Conservation (phyloP, 2,888 invertebrate species). For the Epinotia bilunana region DNA sequence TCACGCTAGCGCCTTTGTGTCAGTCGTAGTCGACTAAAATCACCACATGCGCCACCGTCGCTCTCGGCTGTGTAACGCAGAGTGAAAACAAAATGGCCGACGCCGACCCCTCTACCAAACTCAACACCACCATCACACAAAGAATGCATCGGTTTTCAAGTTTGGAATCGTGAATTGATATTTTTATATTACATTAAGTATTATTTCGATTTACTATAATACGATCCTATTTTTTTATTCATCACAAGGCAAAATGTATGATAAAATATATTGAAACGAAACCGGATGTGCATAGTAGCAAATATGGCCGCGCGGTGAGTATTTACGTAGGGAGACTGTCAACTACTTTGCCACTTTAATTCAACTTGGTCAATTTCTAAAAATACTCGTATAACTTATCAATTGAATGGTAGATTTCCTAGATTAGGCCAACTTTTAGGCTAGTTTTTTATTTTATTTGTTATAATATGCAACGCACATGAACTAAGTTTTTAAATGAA, state of each 20-base stretch:
- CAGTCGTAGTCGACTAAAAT: not conserved
- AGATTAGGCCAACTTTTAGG: no score
- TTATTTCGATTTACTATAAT: not conserved
- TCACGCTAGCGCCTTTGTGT: slow-evolving; percentile 21
- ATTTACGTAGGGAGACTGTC: slow-evolving; percentile 21
- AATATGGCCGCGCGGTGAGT: not conserved
- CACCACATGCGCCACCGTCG: slow-evolving; percentile 15
- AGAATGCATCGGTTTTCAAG: not conserved
- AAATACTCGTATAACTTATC: not conserved
- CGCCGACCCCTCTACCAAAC: slow-evolving; percentile 36
- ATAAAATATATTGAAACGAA: slow-evolving; percentile 18
- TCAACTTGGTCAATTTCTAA: not conserved
- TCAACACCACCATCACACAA: slow-evolving; percentile 26
- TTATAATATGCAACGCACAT: not conserved
- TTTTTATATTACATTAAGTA: not conserved
- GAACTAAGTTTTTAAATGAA: not conserved
- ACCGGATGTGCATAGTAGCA: slow-evolving; percentile 30
- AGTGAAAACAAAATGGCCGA: slow-evolving; percentile 54
- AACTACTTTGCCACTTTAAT: slow-evolving; percentile 23
- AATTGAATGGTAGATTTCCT: not conserved
- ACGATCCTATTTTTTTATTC: not conserved
- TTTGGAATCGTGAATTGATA: not conserved
- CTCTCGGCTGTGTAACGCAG: slow-evolving; percentile 28
- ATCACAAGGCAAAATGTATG: not conserved
- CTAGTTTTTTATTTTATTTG: not conserved